Evolutionary conservation across 2,888 invertebrate genomes (phyloP), one percentile per base, ranked within the genome.

Genomic region (Eristalis intricaria): DNA sequence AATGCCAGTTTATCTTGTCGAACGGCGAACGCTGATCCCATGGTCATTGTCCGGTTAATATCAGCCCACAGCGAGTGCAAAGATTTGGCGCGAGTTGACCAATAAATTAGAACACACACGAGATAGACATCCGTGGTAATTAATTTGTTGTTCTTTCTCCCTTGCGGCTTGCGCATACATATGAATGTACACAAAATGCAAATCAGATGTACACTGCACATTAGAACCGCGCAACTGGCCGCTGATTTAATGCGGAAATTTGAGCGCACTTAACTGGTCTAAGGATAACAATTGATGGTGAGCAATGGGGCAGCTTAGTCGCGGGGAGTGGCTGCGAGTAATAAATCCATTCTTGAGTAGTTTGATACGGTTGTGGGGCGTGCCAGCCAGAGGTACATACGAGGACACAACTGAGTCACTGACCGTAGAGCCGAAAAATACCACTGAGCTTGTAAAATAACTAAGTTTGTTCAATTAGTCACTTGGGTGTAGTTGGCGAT

Each of bases 31-130:
- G 70, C 64, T 26, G 74, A 61, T 78, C 26, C 83, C 86, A 86
- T 86, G 86, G 86, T 86, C 86, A 86, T 82, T 86, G 86, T 50
- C 86, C 86, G 86, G 63, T 78, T 69, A 50, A 74, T 8, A 38
- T 40, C 77, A 56, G 65, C 78, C 85, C 66, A 74, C 82, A 73
- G 69, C 56, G 58, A 83, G 70, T n/a, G 38, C 69, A 38, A 70
- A 86, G 83, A 78, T 83, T 86, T 86, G 86, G 86, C 78, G 70
- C 83, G 74, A 86, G 78, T 83, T 74, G 78, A 63, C 83, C 78
- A 86, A 86, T 86, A 86, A 86, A 86, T 86, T 86, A 86, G 86
- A 86, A 86, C 86, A 83, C 77, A 86, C 83, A 78, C 69, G 70
- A 75, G 86, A 86, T 86, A 83, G 74, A 74, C 74, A 86, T 86